Evolutionary conservation across 2,888 invertebrate genomes (phyloP), one percentile per base, ranked within the genome.

Genomic region (Pandemis heparana): DNA sequence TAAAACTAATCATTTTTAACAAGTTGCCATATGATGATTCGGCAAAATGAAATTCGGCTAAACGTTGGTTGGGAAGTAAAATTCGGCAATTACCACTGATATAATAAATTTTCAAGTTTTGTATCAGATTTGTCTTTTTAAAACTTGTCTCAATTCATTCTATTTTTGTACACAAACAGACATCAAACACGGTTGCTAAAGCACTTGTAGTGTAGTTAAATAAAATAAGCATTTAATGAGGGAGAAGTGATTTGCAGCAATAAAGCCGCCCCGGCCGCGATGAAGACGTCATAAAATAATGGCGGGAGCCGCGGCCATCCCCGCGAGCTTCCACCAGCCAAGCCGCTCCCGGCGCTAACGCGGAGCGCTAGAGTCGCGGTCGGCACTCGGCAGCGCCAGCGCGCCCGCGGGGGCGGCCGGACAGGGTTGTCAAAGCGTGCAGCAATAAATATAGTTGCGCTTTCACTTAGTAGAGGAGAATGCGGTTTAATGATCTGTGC

Each of bases 251-350:
- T 74, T 74, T 74, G 74, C 70, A 74, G 74, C 59, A 60, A 67
- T 56, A 56, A 67, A 67, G 23, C 23, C 67, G 75, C 77, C 76
- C 68, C 75, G 68, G 69, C 74, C 63, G 68, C 86, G 86, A 92
- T 92, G 88, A 89, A 92, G 91, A 91, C 85, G 81, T 93, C 93
- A 92, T 92, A 91, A 92, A 91, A 87, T 92, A 92, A 92, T 92
- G 89, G 92, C 87, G 84, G 81, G 82, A 83, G 18, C 51, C 79
- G 80, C 83, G 80, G 88, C 85, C 81, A 87, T 83, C 85, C 85
- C 83, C 80, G 80, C 79, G 78, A 70, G 77, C 77, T 46, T 61
- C 51, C n/a, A 1, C 6, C 0, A 0, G 4, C 14, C 56, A 65
- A 5, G 12, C 3, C 12, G 77, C 77, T 77, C 23, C 61, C 14